Conservation (phyloP, 2,797 vertebrate species). For the Tympanoctomys barrerae region DNA sequence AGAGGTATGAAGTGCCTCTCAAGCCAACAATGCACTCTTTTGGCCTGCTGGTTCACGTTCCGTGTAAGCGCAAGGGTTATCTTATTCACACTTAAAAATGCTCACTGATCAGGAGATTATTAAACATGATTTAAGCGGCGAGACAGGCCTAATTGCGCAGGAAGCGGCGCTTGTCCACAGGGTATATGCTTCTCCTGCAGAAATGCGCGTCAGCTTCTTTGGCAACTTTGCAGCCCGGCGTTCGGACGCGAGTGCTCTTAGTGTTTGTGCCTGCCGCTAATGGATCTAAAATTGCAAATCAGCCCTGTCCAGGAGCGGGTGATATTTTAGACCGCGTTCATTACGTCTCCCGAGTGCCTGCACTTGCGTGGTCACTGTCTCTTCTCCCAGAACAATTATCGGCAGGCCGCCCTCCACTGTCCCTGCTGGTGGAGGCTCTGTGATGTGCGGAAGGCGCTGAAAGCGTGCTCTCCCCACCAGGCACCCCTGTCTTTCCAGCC, state of each 20-base stretch:
- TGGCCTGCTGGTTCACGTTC: slow-evolving; percentile 38
- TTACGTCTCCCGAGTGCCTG: slow-evolving; percentile 42
- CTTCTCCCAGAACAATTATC: slow-evolving; percentile 60
- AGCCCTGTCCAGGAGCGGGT: slow-evolving; percentile 11
- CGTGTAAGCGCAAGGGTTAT: slow-evolving; percentile 56
- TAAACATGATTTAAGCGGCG: slow-evolving; percentile 75
- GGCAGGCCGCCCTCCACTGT: not conserved
- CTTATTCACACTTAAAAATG: slow-evolving; percentile 80
- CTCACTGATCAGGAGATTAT: slow-evolving; percentile 72
- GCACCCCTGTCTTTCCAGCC: slow-evolving; percentile 60
- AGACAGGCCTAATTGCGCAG: slow-evolving; percentile 70
- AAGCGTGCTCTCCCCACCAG: not conserved
- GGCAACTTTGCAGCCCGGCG: slow-evolving; percentile 50
- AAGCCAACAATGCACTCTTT: slow-evolving; percentile 53
- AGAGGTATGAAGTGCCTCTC: not conserved
- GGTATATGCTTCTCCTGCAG: slow-evolving; percentile 24
- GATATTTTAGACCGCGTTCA: slow-evolving; percentile 61
- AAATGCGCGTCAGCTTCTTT: slow-evolving; percentile 60
- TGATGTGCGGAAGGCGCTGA: slow-evolving; percentile 53
- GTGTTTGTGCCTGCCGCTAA: not conserved
- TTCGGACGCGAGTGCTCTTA: slow-evolving; percentile 1
- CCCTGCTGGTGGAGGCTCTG: slow-evolving; percentile 55
- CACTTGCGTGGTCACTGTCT: slow-evolving; percentile 57
- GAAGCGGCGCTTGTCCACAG: slow-evolving; percentile 72
- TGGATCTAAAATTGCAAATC: slow-evolving; percentile 74